These are phyloP conservation scores for Dolichomitus sp. DNA, from an alignment of 2,888 invertebrate species.

Conservation along the genomic window DNA sequence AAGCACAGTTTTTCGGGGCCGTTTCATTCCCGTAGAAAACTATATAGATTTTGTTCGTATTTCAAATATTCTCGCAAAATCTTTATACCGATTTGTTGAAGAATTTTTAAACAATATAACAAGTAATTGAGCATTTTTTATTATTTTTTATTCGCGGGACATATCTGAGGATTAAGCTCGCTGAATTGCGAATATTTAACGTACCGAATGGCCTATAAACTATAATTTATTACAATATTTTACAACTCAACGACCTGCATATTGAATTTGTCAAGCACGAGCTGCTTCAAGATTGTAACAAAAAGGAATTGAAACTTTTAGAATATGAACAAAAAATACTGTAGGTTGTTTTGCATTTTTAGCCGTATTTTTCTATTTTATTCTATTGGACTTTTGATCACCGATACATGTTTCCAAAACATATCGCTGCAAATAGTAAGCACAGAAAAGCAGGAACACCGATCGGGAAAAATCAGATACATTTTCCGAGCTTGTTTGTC, in stretches of 20 bases:
- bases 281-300: neutral
- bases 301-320: neutral
- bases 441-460: neutral
- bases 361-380: neutral
- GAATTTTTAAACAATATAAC: no score
- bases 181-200: neutral
- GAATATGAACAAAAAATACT: neutral
- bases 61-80: neutral
- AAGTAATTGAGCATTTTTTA: no score
- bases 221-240: neutral
- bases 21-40: conserved; percentile 34
- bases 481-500: conserved; percentile 23
- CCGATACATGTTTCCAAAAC: neutral
- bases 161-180: neutral
- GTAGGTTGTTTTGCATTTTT: neutral
- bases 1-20: conserved; percentile 46
- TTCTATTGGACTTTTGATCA: neutral
- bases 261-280: neutral
- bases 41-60: neutral
- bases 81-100: neutral
- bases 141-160: no score
- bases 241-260: neutral
- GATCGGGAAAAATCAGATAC: neutral
- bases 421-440: neutral
- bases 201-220: neutral